Evolutionary conservation across 2,113 vertebrate species (phyloP).

Genomic region (Sarotherodon lohbergeri): DNA sequence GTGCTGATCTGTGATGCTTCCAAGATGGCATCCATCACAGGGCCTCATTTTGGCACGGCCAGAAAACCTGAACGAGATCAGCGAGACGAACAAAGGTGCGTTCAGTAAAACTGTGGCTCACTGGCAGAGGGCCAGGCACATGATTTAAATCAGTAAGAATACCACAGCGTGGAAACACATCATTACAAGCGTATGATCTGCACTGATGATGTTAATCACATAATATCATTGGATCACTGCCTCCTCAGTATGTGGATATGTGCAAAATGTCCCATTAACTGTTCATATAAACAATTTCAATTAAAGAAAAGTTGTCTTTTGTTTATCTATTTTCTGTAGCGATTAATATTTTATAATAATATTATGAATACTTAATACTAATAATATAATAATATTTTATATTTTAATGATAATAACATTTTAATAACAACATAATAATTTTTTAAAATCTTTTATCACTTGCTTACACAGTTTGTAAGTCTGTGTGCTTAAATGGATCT

Average conservation of each 20-base stretch:
- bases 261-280: not conserved
- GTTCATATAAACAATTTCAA: not conserved
- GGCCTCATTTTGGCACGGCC: not conserved
- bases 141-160: not conserved
- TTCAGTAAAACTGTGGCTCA: not conserved
- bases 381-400: not conserved
- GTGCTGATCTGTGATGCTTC: not conserved
- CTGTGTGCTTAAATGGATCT: not conserved
- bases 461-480: not conserved
- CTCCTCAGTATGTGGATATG: not conserved
- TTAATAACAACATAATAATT: not conserved
- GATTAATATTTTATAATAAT: not conserved
- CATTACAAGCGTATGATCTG: not conserved
- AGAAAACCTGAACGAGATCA: not conserved
- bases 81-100: not conserved
- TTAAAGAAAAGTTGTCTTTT: accelerated
- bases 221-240: not conserved
- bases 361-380: not conserved
- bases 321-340: accelerated
- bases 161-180: not conserved
- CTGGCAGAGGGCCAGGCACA: not conserved
- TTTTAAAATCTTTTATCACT: not conserved
- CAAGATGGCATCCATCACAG: not conserved
- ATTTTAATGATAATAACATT: not conserved
- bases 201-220: not conserved